Percentiles rank a stretch among this genome's conserved stretches.
Conservation (phyloP, 1,140 invertebrate genomes). For the Achatina immaculata region DNA sequence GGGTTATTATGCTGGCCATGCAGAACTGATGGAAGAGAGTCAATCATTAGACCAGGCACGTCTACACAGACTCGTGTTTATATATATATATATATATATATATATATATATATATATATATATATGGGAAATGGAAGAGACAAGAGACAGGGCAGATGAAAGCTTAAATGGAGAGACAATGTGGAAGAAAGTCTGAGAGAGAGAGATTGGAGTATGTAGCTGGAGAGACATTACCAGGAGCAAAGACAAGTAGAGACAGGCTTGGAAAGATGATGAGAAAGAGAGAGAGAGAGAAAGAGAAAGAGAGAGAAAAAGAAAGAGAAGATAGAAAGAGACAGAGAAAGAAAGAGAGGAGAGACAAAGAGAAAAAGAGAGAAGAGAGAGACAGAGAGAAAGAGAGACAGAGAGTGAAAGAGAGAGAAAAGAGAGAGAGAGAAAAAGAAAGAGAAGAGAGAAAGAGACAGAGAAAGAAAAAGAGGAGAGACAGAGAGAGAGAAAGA, state of each 20-base stretch:
- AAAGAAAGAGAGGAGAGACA: background rate
- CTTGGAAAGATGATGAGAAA: background rate
- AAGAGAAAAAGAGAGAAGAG: background rate
- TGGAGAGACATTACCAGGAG: background rate
- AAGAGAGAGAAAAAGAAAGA: background rate
- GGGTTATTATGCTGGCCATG: too few relatives aligned
- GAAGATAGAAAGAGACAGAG: background rate
- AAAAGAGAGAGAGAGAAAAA: background rate
- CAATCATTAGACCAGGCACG: too few relatives aligned
- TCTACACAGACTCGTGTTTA: too few relatives aligned
- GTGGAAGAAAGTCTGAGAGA: background rate
- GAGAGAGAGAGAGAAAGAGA: background rate
- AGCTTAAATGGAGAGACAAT: too few relatives aligned
- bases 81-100: too few relatives aligned
- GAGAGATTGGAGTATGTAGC: background rate
- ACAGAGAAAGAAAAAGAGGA: too few relatives aligned
- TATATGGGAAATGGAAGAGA: too few relatives aligned
- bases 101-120: too few relatives aligned
- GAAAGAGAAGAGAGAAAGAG: too few relatives aligned
- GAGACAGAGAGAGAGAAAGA: too few relatives aligned
- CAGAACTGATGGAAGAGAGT: too few relatives aligned
- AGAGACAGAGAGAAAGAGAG: background rate
- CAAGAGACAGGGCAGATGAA: too few relatives aligned
- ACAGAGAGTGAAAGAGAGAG: background rate
- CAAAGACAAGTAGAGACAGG: background rate